phyloP scores from a whole-genome alignment of 2,797 vertebrate genomes.

The Cynopterus sphinx region DNA sequence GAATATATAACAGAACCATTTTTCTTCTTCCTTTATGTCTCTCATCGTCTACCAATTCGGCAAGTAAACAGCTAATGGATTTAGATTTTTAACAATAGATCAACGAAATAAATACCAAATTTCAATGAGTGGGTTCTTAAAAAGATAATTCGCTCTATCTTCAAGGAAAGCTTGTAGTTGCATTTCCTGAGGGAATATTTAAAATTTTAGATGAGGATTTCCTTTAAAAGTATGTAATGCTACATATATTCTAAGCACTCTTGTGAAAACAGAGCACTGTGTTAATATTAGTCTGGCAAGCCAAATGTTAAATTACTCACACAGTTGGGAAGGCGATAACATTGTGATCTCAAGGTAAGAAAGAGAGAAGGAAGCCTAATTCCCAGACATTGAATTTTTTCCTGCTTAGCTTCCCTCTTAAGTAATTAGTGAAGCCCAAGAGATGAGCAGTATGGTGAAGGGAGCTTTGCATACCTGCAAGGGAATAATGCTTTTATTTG shows the following conservation, averaged over 20 bases:
- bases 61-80: background rate
- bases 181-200: background rate
- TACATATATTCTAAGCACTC: background rate
- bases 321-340: slow-evolving; percentile 60
- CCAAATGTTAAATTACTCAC: slow-evolving; percentile 66
- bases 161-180: background rate
- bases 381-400: slow-evolving; percentile 57
- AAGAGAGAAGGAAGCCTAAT: slow-evolving; percentile 55
- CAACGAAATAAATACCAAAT: slow-evolving; percentile 9
- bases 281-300: slow-evolving; percentile 34
- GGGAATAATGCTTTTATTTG: slow-evolving; percentile 67
- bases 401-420: slow-evolving; percentile 64
- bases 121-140: slow-evolving; percentile 17
- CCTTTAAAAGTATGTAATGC: background rate
- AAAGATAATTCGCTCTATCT: slow-evolving; percentile 1
- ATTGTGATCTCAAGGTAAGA: slow-evolving; percentile 63
- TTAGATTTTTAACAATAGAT: slow-evolving; percentile 32
- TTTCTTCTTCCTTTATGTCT: background rate
- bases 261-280: background rate
- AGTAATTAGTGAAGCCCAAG: slow-evolving; percentile 71
- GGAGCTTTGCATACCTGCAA: slow-evolving; percentile 71
- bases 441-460: background rate
- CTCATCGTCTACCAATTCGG: background rate
- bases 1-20: background rate
- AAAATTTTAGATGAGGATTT: slow-evolving; percentile 52